These are phyloP conservation scores for Hippopotamyrus pictus DNA, from an alignment of 2,797 vertebrate species.

Conservation along the genomic window DNA sequence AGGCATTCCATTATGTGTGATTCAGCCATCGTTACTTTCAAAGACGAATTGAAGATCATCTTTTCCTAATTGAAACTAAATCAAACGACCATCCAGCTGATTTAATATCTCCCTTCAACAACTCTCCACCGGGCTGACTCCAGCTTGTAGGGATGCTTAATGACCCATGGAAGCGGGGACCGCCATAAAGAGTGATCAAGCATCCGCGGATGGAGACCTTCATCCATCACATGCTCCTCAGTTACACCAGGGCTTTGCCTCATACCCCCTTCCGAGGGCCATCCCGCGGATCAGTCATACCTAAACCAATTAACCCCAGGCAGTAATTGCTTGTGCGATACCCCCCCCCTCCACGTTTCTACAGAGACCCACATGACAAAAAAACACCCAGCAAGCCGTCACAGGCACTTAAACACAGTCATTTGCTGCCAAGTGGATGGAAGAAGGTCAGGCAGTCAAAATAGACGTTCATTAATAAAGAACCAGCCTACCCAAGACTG, in stretches of 20 bases:
- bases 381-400: constrained; percentile 35
- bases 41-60: constrained; percentile 28
- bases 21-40: constrained; percentile 21
- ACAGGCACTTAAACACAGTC: constrained; percentile 45
- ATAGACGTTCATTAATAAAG: constrained; percentile 55
- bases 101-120: constrained; percentile 49
- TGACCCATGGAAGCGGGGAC: constrained; percentile 24
- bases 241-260: constrained; percentile 16
- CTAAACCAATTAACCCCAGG: constrained; percentile 53
- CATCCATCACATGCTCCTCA: constrained; percentile 35
- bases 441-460: constrained; percentile 61
- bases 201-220: constrained; percentile 32
- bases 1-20: constrained; percentile 15
- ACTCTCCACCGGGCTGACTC: constrained; percentile 39
- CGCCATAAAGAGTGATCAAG: constrained; percentile 27
- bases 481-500: constrained; percentile 36
- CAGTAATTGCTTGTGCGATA: constrained; percentile 51
- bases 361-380: constrained; percentile 28
- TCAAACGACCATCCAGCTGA: constrained; percentile 36
- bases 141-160: constrained; percentile 39
- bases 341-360: constrained; percentile 38
- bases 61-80: constrained; percentile 31
- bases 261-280: constrained; percentile 1
- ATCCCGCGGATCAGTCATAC: constrained; percentile 39
- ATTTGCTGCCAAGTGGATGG: constrained; percentile 50